phyloP scores from a whole-genome alignment of 2,888 invertebrate species.

The Dryobotodes eremita region DNA sequence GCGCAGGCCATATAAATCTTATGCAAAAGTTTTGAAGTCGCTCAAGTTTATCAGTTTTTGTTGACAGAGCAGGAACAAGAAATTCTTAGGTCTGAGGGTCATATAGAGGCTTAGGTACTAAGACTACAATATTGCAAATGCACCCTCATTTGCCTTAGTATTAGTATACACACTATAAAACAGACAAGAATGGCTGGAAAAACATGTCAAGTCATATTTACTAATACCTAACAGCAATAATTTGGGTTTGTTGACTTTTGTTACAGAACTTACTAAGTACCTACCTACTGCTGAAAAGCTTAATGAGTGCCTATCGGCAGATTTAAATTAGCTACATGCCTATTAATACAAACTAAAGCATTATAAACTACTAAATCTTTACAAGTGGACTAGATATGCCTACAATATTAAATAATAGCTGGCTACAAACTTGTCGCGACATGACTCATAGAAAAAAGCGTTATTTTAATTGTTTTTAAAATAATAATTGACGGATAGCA shows the following conservation, averaged over 20 bases:
- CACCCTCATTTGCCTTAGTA: not conserved
- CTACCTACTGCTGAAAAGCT: not conserved
- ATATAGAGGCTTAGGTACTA: not conserved
- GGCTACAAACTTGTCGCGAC: conserved; percentile 24
- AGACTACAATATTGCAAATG: not conserved
- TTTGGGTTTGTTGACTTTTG: not conserved
- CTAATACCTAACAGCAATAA: not conserved
- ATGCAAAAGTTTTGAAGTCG: too few species aligned
- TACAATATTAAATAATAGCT: not conserved
- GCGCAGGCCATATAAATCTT: too few species aligned
- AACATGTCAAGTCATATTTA: not conserved
- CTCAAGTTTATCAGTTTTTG: too few species aligned
- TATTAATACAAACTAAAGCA: not conserved
- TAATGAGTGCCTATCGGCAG: too few species aligned
- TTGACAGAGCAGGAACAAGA: not conserved
- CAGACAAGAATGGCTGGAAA: not conserved
- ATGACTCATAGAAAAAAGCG: conserved; percentile 1
- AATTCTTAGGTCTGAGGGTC: not conserved
- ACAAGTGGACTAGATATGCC: not conserved
- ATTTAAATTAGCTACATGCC: not conserved
- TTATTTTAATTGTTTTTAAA: not conserved
- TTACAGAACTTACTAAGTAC: not conserved
- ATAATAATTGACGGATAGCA: not conserved
- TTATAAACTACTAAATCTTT: not conserved
- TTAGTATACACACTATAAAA: not conserved